Base-by-base conservation (phyloP, 2,113 vertebrate genomes). In the Puffinus mauretanicus region DNA sequence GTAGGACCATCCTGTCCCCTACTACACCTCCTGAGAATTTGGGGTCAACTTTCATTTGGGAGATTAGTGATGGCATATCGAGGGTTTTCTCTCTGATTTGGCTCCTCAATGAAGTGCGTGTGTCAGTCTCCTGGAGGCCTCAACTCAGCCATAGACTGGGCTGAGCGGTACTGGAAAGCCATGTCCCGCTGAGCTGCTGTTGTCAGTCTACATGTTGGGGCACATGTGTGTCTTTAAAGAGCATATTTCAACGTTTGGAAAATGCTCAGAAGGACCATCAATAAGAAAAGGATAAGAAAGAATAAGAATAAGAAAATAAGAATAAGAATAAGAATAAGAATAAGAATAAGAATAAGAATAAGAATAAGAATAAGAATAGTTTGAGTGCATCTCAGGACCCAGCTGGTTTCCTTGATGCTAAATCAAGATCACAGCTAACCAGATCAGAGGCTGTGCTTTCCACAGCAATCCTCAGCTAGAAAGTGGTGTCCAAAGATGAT, bases 401-500 rank as follows among this genome's bases (percentile, higher is more conserved):
- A 65, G 65, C 19, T 83, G 36, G 40, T 73, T 66, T 58, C 79
- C 80, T 61, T 32, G 38, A 4, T 34, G 77, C 51, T 51, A 29
- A 42, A 16, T 8, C 2, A 8, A 71, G 51, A 21, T 13, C 30
- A 17, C 54, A 70, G 42, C 66, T 73, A 18, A 16, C 38, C 70
- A 46, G 46, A 3, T 4, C 60, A 46, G 4, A 3, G 70, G 46
- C 44, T 69, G 57, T 14, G 40, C 66, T 47, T 49, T 26, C 62
- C 52, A 8, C 54, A 42, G 9, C 66, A 44, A 57, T 5, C 15
- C 72, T 25, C 3, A 58, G 29, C 34, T 61, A 19, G 62, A 4
- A 84, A 46, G 12, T 5, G 57, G 8, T 4, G 2, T 32, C 70
- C 61, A 44, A 6, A 75, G 47, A 0, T 9, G 21, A 1, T 3